Percentiles rank a stretch among this genome's conserved stretches.
phyloP scores from a whole-genome alignment of 2,888 invertebrate species.

The Eilema sororculum region DNA sequence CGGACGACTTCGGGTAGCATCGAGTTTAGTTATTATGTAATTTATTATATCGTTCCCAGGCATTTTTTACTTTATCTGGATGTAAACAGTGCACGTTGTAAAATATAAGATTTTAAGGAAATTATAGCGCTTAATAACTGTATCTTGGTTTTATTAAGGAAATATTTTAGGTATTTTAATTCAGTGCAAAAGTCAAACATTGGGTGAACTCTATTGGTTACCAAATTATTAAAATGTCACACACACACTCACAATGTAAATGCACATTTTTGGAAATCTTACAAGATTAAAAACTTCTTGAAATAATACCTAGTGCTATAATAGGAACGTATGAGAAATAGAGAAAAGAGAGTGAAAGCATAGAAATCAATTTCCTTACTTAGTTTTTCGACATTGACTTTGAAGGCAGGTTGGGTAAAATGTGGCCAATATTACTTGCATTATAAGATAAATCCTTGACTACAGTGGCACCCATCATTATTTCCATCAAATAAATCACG shows the following conservation, averaged over 20 bases:
- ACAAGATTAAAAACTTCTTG: no score
- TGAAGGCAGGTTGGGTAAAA: background rate
- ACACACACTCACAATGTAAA: no score
- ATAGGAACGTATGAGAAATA: background rate
- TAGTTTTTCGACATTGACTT: background rate
- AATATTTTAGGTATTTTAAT: background rate
- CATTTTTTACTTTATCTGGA: constrained; percentile 20
- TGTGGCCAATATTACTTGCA: background rate
- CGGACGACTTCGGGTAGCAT: constrained; percentile 45
- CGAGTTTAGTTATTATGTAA: constrained; percentile 52
- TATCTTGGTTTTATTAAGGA: background rate
- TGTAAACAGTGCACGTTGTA: constrained; percentile 7
- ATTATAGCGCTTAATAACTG: background rate
- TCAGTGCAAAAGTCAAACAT: background rate
- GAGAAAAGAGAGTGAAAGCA: background rate
- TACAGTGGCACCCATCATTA: background rate
- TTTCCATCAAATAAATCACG: background rate
- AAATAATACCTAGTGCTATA: no score
- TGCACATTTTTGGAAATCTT: background rate
- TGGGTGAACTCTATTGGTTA: background rate
- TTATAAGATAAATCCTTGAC: no score
- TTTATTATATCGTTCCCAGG: constrained; percentile 38
- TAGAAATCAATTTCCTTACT: background rate
- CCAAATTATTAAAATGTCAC: background rate
- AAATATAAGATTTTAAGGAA: background rate